A percentile compares a stretch with the other conserved stretches of the same genome.
Evolutionary conservation across 2,797 vertebrate species (phyloP).

Genomic region (Falco berigora): DNA sequence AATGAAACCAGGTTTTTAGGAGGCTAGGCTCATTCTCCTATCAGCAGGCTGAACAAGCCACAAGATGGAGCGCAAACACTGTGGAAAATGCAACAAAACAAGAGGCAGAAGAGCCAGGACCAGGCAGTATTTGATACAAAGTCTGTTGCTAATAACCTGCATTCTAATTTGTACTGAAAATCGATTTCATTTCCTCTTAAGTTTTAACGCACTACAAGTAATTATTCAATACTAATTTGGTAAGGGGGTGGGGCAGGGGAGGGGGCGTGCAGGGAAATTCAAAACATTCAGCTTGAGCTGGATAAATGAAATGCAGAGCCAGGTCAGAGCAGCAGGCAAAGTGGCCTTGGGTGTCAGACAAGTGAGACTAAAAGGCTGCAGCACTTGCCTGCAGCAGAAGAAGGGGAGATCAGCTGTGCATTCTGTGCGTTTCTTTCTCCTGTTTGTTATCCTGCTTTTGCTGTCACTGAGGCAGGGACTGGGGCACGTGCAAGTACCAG

Average conservation of each 20-base stretch:
- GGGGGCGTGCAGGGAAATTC: not conserved
- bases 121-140: not conserved
- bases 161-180: not conserved
- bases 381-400: not conserved
- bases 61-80: constrained; percentile 41
- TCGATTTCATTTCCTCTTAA: not conserved
- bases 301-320: not conserved
- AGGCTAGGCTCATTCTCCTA: too few relatives aligned
- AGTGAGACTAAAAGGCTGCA: not conserved
- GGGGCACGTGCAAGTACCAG: not conserved
- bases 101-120: accelerated
- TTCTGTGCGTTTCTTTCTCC: not conserved
- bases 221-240: not conserved
- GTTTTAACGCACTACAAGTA: not conserved
- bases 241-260: not conserved
- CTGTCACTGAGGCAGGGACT: not conserved
- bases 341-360: not conserved
- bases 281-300: not conserved
- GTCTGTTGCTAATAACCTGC: not conserved
- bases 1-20: not conserved
- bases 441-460: not conserved
- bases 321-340: not conserved
- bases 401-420: not conserved
- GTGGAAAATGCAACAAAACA: accelerated
- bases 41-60: not conserved